These are phyloP conservation scores for Elegia similella DNA, from an alignment of 2,888 invertebrate genomes.

Conservation along the genomic window DNA sequence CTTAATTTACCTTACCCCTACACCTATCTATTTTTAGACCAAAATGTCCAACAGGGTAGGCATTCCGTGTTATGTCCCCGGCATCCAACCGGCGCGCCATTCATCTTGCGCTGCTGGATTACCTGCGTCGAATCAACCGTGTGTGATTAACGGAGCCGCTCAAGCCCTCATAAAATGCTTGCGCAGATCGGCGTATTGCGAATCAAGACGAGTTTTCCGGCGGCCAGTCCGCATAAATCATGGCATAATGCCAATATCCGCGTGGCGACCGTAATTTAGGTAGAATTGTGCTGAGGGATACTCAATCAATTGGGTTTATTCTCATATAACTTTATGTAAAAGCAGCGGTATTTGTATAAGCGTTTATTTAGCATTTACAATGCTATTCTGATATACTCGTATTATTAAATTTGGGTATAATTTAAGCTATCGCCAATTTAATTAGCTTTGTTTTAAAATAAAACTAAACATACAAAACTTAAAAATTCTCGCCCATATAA, in stretches of 20 bases:
- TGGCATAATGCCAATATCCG: conserved; percentile 3
- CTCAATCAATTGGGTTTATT: background rate
- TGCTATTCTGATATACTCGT: too few species aligned
- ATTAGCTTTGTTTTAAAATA: too few species aligned
- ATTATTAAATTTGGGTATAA: too few species aligned
- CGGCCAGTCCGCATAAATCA: conserved; percentile 19
- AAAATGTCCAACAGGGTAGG: too few species aligned
- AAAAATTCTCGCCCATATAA: too few species aligned
- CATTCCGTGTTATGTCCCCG: background rate
- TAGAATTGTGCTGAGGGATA: background rate
- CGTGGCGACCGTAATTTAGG: background rate
- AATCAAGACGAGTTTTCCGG: conserved; percentile 23
- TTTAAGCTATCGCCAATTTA: too few species aligned
- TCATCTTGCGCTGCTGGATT: conserved; percentile 42
- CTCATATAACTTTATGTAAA: background rate
- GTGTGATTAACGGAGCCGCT: conserved; percentile 39
- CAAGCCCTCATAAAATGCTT: conserved; percentile 46
- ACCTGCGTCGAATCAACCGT: conserved; percentile 37
- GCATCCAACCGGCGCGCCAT: conserved; percentile 38
- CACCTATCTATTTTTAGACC: too few species aligned
- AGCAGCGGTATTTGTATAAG: too few species aligned
- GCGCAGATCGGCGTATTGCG: conserved; percentile 22
- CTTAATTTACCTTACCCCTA: too few species aligned
- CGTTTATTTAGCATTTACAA: too few species aligned
- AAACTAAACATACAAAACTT: too few species aligned